Percentiles rank a stretch among this genome's conserved stretches.
Conservation (phyloP, 2,888 invertebrate species). For the Lasioglossum zephyrum region DNA sequence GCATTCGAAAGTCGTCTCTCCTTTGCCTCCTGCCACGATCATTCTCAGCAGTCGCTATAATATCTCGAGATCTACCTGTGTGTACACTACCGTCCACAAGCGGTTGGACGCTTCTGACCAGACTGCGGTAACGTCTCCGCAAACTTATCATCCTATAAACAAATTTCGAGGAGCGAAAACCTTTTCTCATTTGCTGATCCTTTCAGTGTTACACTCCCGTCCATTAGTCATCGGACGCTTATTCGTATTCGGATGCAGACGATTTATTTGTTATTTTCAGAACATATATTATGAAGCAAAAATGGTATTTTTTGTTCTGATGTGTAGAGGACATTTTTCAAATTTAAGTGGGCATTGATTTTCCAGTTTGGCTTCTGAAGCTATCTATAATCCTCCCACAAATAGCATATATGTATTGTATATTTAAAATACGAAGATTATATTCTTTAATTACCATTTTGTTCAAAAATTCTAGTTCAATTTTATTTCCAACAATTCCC, state of each 20-base stretch:
- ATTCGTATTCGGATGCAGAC: too few species aligned
- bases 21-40: constrained; percentile 30
- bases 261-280: too few species aligned
- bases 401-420: too few species aligned
- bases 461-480: not conserved
- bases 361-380: too few species aligned
- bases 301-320: too few species aligned
- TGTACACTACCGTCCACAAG: not conserved
- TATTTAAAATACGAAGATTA: too few species aligned
- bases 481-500: not conserved
- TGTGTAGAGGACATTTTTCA: too few species aligned
- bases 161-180: not conserved
- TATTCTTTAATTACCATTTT: too few species aligned
- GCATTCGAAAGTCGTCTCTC: constrained; percentile 53
- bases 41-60: not conserved
- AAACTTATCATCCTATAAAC: not conserved
- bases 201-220: not conserved
- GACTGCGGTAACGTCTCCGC: not conserved
- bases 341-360: too few species aligned
- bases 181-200: not conserved
- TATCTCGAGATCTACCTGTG: not conserved
- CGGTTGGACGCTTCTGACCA: not conserved
- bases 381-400: too few species aligned
- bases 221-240: too few species aligned
- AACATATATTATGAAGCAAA: too few species aligned